Conservation (phyloP, 1,140 invertebrate species). For the Lordiphosa clarofinis region DNA sequence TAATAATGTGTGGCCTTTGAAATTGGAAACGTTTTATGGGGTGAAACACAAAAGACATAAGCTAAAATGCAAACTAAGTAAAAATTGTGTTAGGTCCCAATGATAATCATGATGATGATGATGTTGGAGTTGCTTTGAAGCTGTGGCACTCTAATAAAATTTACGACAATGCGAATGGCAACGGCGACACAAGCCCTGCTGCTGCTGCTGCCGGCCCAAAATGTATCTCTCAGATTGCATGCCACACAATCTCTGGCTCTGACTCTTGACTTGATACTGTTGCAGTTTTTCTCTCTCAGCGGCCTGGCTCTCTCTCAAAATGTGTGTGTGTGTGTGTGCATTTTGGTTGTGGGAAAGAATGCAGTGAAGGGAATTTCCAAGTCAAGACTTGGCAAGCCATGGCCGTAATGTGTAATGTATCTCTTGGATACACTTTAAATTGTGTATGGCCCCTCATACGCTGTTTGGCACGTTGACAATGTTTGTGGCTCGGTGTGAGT, state of each 20-base stretch:
- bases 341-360: constrained; percentile 68
- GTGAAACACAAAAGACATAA: constrained; percentile 48
- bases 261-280: neutral
- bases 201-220: constrained; percentile 34
- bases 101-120: constrained; percentile 38
- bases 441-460: constrained; percentile 44
- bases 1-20: constrained; percentile 58
- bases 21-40: constrained; percentile 53
- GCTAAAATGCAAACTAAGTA: constrained; percentile 62
- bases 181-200: constrained; percentile 36
- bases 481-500: constrained; percentile 9
- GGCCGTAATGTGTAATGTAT: constrained; percentile 71
- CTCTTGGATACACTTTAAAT: constrained; percentile 74
- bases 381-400: constrained; percentile 66
- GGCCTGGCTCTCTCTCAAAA: neutral
- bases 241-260: constrained; percentile 1
- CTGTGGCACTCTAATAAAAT: constrained; percentile 63
- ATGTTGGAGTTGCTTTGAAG: constrained; percentile 30
- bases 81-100: constrained; percentile 56
- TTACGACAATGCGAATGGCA: constrained; percentile 71
- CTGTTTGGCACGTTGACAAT: constrained; percentile 67
- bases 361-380: constrained; percentile 74
- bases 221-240: constrained; percentile 46
- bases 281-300: constrained; percentile 2
- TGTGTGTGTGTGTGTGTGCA: constrained; percentile 31